Conservation (phyloP, 2,888 invertebrate species). For the Latrodectus elegans region DNA sequence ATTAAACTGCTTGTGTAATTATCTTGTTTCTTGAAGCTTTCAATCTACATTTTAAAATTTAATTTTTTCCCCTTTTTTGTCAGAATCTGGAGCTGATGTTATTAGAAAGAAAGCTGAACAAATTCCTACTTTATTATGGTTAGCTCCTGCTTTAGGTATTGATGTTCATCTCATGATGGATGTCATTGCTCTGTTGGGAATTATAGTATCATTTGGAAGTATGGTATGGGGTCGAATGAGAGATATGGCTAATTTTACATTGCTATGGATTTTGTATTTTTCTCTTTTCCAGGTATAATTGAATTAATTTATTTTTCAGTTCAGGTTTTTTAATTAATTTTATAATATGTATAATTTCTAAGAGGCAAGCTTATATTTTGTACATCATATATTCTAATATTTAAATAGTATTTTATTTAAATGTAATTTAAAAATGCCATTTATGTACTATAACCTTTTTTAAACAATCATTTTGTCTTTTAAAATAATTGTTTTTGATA, state of each 20-base stretch:
- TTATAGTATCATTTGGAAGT: slow-evolving; percentile 82
- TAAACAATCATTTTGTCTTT: too few species aligned
- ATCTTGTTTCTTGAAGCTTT: too few species aligned
- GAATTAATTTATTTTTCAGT: background rate
- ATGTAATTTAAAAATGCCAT: too few species aligned
- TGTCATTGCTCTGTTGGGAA: slow-evolving; percentile 80
- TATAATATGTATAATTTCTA: background rate
- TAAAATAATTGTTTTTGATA: too few species aligned
- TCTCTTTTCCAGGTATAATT: slow-evolving; percentile 81
- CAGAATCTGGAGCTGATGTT: slow-evolving; percentile 73
- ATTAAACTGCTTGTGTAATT: too few species aligned
- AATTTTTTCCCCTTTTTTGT: background rate
- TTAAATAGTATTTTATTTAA: too few species aligned
- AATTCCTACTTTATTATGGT: slow-evolving; percentile 82
- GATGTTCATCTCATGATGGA: slow-evolving; percentile 82
- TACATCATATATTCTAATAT: too few species aligned
- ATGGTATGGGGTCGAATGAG: slow-evolving; percentile 71
- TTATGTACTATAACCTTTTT: too few species aligned
- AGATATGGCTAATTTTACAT: slow-evolving; percentile 79
- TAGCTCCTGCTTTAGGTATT: slow-evolving; percentile 81
- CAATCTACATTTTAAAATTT: too few species aligned
- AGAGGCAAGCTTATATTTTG: too few species aligned
- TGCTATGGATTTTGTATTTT: slow-evolving; percentile 83
- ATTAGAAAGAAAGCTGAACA: slow-evolving; percentile 78
- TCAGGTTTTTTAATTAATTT: slow-evolving; percentile 32